Percentiles rank a stretch among this genome's conserved stretches.
phyloP scores from a whole-genome alignment of 1,140 invertebrate species.

The Galleria mellonella region DNA sequence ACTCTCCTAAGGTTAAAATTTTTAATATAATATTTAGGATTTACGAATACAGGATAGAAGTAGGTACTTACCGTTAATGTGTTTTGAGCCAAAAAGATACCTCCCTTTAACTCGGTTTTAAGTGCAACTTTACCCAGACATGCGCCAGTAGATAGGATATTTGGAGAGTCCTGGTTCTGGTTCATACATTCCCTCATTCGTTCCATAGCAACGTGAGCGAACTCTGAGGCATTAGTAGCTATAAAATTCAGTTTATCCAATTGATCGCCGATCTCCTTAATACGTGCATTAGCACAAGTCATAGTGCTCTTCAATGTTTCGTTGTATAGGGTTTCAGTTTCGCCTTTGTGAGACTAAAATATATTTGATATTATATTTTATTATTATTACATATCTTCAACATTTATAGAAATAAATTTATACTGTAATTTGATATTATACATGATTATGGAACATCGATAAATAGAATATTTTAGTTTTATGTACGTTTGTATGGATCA shows the following conservation, averaged over 20 bases:
- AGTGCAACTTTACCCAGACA: slow-evolving; percentile 39
- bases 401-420: not conserved
- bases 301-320: slow-evolving; percentile 28
- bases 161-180: slow-evolving; percentile 8
- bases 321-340: slow-evolving; percentile 27
- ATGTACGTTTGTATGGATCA: no score
- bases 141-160: slow-evolving; percentile 22
- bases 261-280: slow-evolving; percentile 26
- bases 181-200: slow-evolving; percentile 33
- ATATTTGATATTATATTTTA: slow-evolving; percentile 1
- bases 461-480: no score
- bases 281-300: slow-evolving; percentile 31
- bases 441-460: no score
- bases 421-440: not conserved
- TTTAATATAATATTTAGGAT: no score
- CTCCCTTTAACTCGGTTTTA: slow-evolving; percentile 33
- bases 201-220: slow-evolving; percentile 20
- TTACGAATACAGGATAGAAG: no score
- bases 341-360: slow-evolving; percentile 29
- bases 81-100: slow-evolving; percentile 30
- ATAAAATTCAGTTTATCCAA: slow-evolving; percentile 16
- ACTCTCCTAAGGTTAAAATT: no score
- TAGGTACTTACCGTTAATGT: slow-evolving; percentile 25
- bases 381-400: not conserved
- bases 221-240: slow-evolving; percentile 5